Base-by-base conservation (phyloP, 2,888 invertebrate genomes). In the Acleris cristana region DNA sequence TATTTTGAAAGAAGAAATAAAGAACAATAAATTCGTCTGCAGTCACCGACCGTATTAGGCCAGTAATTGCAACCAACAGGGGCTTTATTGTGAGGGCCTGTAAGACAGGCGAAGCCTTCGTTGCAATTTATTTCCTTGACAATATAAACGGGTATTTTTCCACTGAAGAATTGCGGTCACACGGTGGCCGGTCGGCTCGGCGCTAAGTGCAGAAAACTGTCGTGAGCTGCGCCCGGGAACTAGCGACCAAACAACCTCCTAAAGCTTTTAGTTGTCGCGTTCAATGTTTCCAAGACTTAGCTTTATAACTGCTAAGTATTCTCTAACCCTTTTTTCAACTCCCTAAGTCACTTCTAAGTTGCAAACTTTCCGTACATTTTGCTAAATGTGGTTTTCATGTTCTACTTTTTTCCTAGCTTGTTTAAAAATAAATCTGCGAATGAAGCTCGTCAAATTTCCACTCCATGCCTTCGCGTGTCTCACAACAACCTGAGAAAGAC, bases 151-250 rank as follows among this genome's bases (percentile, higher is more conserved):
- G 75, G 74, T 81, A 86, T 85, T 85, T 81, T 81, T 78, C 79
- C 74, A 76, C 72, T 79, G 76, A 78, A 73, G 81, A 83, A 88
- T 85, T 84, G 84, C 84, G 85, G 85, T 85, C 85, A 82, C 85
- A 84, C 82, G 81, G 79, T 78, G 78, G 74, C 75, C 73, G 58
- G 65, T 57, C 62, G 64, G 65, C 76, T 74, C 70, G 70, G 73
- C 74, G 78, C 78, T 86, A 88, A 89, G 88, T 89, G 88, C 85
- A 83, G 83, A 85, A 83, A 86, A 86, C 81, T 86, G 88, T 87
- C 79, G 74, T 52, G 26, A 56, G 70, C 69, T 68, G 63, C 70
- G 77, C 76, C 74, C 77, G 18, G 18, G 51, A 45, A 18, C 77
- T 73, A 70, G 75, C 73, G 80, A 78, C 78, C 78, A 79, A 81